Evolutionary conservation across 2,113 vertebrate species (phyloP).

Genomic region (Nicator chloris): DNA sequence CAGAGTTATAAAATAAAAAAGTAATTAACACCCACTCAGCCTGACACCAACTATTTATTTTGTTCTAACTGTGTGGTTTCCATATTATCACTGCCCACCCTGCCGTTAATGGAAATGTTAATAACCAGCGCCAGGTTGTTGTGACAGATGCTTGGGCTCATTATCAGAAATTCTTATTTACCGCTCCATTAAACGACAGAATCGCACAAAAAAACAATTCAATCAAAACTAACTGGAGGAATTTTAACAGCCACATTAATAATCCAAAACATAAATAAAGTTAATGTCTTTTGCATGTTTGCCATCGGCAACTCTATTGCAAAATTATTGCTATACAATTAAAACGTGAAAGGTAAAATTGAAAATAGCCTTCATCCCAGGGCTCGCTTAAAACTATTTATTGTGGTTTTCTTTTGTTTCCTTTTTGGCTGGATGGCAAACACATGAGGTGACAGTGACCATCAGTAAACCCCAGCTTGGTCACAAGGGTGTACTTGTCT

Average conservation of each 20-base stretch:
- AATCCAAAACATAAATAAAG: constrained; percentile 81
- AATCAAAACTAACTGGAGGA: constrained; percentile 81
- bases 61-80: constrained; percentile 78
- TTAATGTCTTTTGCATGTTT: constrained; percentile 73
- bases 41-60: constrained; percentile 81
- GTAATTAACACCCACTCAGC: constrained; percentile 79
- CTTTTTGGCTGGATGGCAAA: neutral
- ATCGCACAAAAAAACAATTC: constrained; percentile 78
- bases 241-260: constrained; percentile 80
- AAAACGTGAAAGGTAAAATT: constrained; percentile 58
- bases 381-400: neutral
- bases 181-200: constrained; percentile 88
- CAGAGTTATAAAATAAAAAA: constrained; percentile 64
- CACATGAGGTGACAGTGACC: neutral
- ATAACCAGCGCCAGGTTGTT: constrained; percentile 83
- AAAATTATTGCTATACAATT: constrained; percentile 68
- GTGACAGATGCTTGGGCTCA: constrained; percentile 84
- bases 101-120: constrained; percentile 84
- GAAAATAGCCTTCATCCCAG: constrained; percentile 12
- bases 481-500: neutral
- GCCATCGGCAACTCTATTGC: constrained; percentile 61
- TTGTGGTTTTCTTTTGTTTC: neutral
- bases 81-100: constrained; percentile 75
- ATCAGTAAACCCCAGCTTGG: neutral
- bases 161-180: constrained; percentile 90